phyloP scores from a whole-genome alignment of 23 tunicate genomes.

The Ciona savignyi region DNA sequence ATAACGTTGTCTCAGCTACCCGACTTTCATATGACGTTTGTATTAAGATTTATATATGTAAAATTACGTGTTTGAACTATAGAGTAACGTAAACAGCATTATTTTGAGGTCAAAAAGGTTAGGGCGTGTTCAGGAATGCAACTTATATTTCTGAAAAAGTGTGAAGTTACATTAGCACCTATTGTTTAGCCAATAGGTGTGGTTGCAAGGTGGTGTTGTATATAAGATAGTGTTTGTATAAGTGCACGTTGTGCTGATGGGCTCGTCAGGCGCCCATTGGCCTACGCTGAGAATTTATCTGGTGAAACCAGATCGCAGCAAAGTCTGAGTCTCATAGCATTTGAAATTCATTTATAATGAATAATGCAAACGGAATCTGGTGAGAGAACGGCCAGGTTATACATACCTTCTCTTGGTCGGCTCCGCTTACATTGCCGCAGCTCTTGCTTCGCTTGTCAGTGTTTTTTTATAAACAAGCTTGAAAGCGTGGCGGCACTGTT shows the following conservation, averaged over 20 bases:
- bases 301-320: neutral
- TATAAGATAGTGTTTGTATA: no score
- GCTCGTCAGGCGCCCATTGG: no score
- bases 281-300: no score
- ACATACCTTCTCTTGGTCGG: neutral
- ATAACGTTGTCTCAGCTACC: neutral
- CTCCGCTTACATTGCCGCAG: neutral
- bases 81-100: no score
- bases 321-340: neutral
- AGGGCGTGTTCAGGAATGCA: neutral
- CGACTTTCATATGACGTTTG: no score
- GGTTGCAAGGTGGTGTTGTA: neutral
- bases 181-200: neutral
- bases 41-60: no score
- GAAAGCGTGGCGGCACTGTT: neutral
- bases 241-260: no score
- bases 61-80: no score
- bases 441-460: neutral
- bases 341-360: neutral
- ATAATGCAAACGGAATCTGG: neutral
- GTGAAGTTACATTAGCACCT: neutral
- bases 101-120: neutral
- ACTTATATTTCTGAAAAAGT: neutral
- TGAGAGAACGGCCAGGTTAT: neutral
- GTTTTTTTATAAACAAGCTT: neutral